Evolutionary conservation across 2,888 invertebrate genomes (phyloP), one percentile per base, ranked within the genome.

Genomic region (Orgyia antiqua): DNA sequence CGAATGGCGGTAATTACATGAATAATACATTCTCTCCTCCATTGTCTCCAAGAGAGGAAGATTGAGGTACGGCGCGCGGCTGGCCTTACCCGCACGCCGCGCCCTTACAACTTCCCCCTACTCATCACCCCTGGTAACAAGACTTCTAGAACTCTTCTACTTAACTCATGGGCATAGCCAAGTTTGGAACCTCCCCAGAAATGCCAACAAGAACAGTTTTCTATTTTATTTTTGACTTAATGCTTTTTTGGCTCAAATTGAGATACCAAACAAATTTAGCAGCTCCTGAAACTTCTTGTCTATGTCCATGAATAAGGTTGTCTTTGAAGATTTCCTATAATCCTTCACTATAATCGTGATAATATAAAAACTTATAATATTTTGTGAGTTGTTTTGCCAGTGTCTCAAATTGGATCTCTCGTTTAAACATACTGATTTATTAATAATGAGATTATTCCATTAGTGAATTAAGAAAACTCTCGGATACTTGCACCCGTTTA

Each of bases 1-100:
- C 89, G 1, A 91, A 91, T 51, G 89, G 89, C 0, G 88, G 89
- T 9, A 92, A 91, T 63, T 92, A 93, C 38, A 88, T 92, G 65
- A 93, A 92, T 44, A 92, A 92, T 2, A 92, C 92, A 34, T 94
- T 93, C 69, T 92, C 93, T 0, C 93, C 93, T 0, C 94, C 93
- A 40, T 89, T 93, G 27, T 90, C 93, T 37, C 90, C 91, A 8
- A 86, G 91, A 21, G 93, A 93, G 75, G 92, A 93, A 38, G 94
- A 94, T 89, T 94, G 93, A 93, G 89, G 87, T 75, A 84, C 89
- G 82, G 89, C 89, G 84, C 86, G 86, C 84, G 86, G 84, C 80
- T 86, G 86, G 86, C 82, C 80, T 0, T 84, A 86, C 61, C 79
- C 82, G 71, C 83, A 79, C 76, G 83, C 80, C 84, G 84, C 84